Base-by-base conservation (phyloP, 2,113 vertebrate genomes). In the Alectura lathami region DNA sequence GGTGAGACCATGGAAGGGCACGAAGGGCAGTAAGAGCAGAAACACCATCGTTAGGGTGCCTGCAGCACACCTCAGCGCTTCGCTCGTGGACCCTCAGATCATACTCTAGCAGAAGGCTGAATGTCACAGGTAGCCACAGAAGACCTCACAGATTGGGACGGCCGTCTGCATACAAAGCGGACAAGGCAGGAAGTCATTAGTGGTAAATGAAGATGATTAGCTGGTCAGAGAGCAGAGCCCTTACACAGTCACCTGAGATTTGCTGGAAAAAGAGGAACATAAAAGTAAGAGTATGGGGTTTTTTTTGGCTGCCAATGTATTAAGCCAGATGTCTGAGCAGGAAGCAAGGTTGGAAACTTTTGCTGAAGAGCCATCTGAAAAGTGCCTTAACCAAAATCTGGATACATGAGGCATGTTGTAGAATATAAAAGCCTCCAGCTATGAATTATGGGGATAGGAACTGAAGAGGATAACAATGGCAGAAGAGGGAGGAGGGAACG, bases 171-270 rank as follows among this genome's bases (percentile, higher is more conserved):
- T 30, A 54, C 16, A 16, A 42, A 48, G 17, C 13, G 48, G 48
- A 40, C 9, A 29, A 53, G 13, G 21, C 27, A 72, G 68, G 27
- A 72, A 10, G 10, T 11, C 26, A 48, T 53, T 54, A 24, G 16
- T 10, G 38, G 16, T 62, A 38, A 40, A 29, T 40, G 18, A 40
- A 62, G 60, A 62, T 62, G 36, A 63, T 40, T 63, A 63, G 36
- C 36, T 17, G 59, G 36, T 38, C 23, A 38, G 38, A 62, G 59
- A 22, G 27, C 56, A 34, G 62, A 34, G 59, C 36, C 23, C 42
- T 3, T 34, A 14, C 4, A 42, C 3, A 0, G 12, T 10, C 59
- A 17, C 6, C 22, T 42, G 70, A 15, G 5, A 3, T 18, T 57
- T 51, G 32, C 6, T 47, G 29, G 3, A 5, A 43, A 7, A 38